Evolutionary conservation across 2,113 vertebrate genomes (phyloP).

Genomic region (Dicaeum eximium): DNA sequence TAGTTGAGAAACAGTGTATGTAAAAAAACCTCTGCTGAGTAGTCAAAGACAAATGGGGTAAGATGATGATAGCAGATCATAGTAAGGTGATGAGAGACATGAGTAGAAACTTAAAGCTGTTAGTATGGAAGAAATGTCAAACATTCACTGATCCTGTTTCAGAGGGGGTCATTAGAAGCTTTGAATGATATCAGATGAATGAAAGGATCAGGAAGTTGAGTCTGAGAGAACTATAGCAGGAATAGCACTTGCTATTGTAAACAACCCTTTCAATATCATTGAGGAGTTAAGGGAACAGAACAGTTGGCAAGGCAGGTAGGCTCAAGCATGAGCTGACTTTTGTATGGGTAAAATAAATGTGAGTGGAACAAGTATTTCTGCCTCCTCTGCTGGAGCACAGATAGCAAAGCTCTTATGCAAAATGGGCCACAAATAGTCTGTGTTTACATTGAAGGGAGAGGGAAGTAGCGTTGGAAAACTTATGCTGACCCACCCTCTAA

Average conservation of each 20-base stretch:
- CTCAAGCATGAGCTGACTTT: not conserved
- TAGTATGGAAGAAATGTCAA: not conserved
- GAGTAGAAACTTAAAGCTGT: not conserved
- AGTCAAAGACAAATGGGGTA: not conserved
- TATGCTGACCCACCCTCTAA: not conserved
- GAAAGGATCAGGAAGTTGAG: not conserved
- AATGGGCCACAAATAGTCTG: not conserved
- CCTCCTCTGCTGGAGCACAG: not conserved
- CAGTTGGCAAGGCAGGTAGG: not conserved
- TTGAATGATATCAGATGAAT: not conserved
- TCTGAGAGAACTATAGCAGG: not conserved
- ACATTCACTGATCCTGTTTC: not conserved
- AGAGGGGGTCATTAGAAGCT: not conserved
- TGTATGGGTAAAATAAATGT: rapidly evolving
- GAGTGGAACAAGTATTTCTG: not conserved
- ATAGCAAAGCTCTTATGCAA: not conserved
- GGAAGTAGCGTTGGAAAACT: not conserved
- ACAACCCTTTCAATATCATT: not conserved
- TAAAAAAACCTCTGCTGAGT: not conserved
- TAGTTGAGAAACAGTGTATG: not conserved
- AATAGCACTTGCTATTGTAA: not conserved
- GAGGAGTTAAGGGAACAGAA: not conserved
- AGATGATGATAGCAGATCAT: not conserved
- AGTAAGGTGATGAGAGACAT: not conserved
- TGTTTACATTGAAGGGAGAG: not conserved